Evolutionary conservation across 2,797 vertebrate genomes (phyloP).

Genomic region (Falco cherrug): DNA sequence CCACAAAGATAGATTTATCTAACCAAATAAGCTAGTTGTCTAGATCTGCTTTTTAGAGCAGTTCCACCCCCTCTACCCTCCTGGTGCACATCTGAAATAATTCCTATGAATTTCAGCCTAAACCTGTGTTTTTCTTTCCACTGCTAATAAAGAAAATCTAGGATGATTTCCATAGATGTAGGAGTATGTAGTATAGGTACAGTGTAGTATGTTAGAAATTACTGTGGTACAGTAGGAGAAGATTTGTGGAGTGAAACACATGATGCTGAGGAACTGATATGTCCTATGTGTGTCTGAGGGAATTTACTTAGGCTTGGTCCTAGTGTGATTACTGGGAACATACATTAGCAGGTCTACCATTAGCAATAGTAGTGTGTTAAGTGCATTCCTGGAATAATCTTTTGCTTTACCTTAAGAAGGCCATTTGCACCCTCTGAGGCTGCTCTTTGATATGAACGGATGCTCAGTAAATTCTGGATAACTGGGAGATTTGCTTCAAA

Average conservation of each 20-base stretch:
- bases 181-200: fast-evolving
- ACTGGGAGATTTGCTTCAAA: not conserved
- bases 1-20: not conserved
- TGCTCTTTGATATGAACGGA: not conserved
- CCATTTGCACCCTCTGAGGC: not conserved
- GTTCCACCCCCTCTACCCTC: not conserved
- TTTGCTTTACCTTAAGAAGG: not conserved
- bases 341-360: not conserved
- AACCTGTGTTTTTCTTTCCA: not conserved
- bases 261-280: not conserved
- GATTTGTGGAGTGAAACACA: not conserved
- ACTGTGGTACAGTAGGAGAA: not conserved
- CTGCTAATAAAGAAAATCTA: not conserved
- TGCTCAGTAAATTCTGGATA: not conserved
- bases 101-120: not conserved
- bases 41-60: not conserved
- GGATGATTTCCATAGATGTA: not conserved
- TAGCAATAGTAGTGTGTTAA: not conserved
- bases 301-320: not conserved
- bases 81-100: not conserved
- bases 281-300: not conserved
- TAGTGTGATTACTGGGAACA: fast-evolving
- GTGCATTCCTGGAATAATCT: not conserved
- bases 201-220: not conserved
- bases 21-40: not conserved